Evolutionary conservation across 2,888 invertebrate genomes (phyloP).

Genomic region (Amphipoea lucens): DNA sequence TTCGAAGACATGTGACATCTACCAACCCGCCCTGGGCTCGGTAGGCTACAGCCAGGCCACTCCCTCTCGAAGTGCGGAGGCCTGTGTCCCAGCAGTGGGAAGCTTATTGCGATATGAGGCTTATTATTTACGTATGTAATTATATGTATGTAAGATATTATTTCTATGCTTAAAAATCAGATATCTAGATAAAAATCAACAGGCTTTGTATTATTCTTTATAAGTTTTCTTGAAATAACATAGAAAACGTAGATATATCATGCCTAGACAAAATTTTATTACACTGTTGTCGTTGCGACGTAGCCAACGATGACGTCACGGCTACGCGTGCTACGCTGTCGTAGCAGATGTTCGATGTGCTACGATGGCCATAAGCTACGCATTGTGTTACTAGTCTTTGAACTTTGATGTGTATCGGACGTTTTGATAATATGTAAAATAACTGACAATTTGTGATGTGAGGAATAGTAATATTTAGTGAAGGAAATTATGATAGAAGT

Average conservation of each 20-base stretch:
- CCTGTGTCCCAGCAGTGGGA: too few relatives aligned
- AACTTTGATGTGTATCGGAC: conserved; percentile 29
- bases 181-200: neutral
- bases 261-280: neutral
- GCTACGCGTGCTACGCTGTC: conserved; percentile 35
- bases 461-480: neutral
- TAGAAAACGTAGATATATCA: neutral
- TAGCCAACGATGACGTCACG: conserved; percentile 30
- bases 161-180: neutral
- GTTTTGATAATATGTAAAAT: neutral
- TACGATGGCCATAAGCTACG: conserved; percentile 2
- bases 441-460: conserved; percentile 15
- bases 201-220: neutral
- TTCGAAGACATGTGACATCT: too few relatives aligned
- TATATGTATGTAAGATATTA: neutral
- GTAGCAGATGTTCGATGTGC: conserved; percentile 45
- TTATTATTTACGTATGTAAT: too few relatives aligned
- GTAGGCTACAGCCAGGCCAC: too few relatives aligned
- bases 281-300: conserved; percentile 24
- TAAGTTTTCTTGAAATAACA: neutral
- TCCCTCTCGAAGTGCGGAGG: too few relatives aligned
- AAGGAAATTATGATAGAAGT: conserved; percentile 42
- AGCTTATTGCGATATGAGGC: too few relatives aligned
- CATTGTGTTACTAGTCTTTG: conserved; percentile 38
- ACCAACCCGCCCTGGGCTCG: too few relatives aligned